Conservation (phyloP, 2,888 invertebrate genomes). For the Hydrotaea diabolus region DNA sequence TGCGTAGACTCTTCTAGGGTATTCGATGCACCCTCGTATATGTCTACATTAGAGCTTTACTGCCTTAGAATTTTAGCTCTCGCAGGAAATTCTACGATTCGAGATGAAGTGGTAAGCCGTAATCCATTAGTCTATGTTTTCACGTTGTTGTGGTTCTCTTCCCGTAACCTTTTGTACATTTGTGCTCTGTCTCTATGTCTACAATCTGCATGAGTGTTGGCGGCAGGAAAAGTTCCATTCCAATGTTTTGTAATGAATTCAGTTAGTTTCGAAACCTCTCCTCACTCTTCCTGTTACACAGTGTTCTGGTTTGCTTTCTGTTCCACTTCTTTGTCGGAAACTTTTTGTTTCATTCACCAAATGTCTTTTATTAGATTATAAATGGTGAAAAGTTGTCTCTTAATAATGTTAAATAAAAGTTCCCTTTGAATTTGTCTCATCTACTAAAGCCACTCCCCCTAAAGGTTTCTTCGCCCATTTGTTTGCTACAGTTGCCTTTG, state of each 20-base stretch:
- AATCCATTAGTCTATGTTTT: too few relatives aligned
- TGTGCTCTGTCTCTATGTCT: background rate
- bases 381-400: constrained; percentile 64
- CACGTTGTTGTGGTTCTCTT: background rate
- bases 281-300: constrained; percentile 10
- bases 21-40: too few relatives aligned
- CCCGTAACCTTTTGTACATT: background rate
- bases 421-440: background rate
- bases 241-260: constrained; percentile 64
- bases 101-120: too few relatives aligned
- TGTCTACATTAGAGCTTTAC: too few relatives aligned
- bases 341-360: constrained; percentile 56
- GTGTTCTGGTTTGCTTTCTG: constrained; percentile 7
- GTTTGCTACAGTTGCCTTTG: background rate
- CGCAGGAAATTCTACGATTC: too few relatives aligned
- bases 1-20: too few relatives aligned
- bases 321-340: constrained; percentile 25
- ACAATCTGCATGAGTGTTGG: constrained; percentile 1
- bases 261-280: constrained; percentile 58
- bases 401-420: constrained; percentile 66
- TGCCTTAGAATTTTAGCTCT: too few relatives aligned
- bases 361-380: constrained; percentile 63
- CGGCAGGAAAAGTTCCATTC: constrained; percentile 54
- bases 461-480: background rate
- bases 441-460: too few relatives aligned